Evolutionary conservation across 2,888 invertebrate species (phyloP).

Genomic region (Pardosa pseudoannulata): DNA sequence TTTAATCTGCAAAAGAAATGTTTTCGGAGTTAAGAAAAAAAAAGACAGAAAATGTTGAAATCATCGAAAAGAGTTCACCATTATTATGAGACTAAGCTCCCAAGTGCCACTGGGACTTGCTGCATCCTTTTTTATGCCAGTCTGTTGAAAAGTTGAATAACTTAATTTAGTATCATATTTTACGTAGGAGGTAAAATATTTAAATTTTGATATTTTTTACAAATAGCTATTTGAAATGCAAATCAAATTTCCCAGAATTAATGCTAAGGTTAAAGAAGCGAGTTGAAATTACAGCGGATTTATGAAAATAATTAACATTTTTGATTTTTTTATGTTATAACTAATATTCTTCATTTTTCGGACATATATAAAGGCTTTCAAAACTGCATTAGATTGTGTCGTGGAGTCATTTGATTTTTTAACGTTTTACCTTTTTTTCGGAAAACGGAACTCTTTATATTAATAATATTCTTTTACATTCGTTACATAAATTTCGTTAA

Average conservation of each 20-base stretch:
- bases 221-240: not conserved
- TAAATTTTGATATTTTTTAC: conserved; percentile 3
- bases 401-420: too few relatives aligned
- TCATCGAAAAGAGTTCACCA: not conserved
- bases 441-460: too few relatives aligned
- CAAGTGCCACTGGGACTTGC: not conserved
- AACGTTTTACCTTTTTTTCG: too few relatives aligned
- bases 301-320: conserved; percentile 10
- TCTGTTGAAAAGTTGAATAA: not conserved
- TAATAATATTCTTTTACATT: too few relatives aligned
- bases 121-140: not conserved
- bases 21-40: not conserved
- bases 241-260: not conserved
- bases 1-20: not conserved
- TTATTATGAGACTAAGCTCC: not conserved
- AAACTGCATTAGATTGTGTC: not conserved
- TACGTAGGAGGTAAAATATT: not conserved
- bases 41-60: not conserved
- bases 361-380: not conserved
- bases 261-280: not conserved
- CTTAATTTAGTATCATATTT: not conserved
- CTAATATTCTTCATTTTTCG: not conserved
- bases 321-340: not conserved
- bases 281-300: not conserved
- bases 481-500: too few relatives aligned